phyloP scores from a whole-genome alignment of 2,888 invertebrate species.

The Stegophylla sp. region DNA sequence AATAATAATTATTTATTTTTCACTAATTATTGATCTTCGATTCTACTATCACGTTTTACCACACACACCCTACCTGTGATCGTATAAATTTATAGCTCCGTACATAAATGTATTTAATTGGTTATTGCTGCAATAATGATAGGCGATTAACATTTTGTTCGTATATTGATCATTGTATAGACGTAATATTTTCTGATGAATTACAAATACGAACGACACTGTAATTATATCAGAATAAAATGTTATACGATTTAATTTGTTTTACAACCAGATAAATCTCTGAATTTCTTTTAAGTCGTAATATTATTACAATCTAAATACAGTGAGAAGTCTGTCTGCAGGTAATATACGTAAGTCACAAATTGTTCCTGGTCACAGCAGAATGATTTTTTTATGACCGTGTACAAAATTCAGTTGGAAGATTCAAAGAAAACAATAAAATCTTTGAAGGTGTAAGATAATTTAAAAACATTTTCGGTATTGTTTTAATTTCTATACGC shows the following conservation, averaged over 20 bases:
- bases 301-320: background rate
- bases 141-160: slow-evolving; percentile 10
- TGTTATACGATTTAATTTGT: background rate
- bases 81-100: background rate
- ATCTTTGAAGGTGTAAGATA: too few relatives aligned
- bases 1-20: slow-evolving; percentile 36
- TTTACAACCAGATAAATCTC: background rate
- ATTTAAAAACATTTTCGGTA: too few relatives aligned
- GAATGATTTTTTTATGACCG: too few relatives aligned
- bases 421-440: too few relatives aligned
- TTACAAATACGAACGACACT: background rate
- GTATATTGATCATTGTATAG: background rate
- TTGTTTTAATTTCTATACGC: too few relatives aligned
- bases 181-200: background rate
- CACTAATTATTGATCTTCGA: background rate
- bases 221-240: background rate
- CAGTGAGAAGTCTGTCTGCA: too few relatives aligned
- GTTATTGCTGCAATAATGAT: slow-evolving; percentile 22
- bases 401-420: too few relatives aligned
- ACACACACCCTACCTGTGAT: slow-evolving; percentile 31
- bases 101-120: slow-evolving; percentile 8
- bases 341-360: too few relatives aligned
- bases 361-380: too few relatives aligned
- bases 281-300: background rate
- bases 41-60: slow-evolving; percentile 3